Evolutionary conservation across 2,888 invertebrate species (phyloP).

Genomic region (Azorinus chamasolen): DNA sequence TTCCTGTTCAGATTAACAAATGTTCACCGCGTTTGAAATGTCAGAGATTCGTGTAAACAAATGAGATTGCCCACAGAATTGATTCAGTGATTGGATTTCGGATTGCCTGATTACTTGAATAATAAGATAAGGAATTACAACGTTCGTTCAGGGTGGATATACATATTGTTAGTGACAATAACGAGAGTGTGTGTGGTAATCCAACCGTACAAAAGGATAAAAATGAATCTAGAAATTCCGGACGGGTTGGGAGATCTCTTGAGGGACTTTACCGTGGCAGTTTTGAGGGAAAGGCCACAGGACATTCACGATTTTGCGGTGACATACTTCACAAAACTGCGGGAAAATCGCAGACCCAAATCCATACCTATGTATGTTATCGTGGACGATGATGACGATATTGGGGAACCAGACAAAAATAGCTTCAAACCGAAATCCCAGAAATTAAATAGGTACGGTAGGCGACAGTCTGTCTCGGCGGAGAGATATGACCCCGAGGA

Average conservation of each 20-base stretch:
- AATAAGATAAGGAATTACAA: no score
- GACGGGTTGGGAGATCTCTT: conserved; percentile 85
- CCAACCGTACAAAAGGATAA: background rate
- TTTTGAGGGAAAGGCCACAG: conserved; percentile 83
- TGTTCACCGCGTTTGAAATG: no score
- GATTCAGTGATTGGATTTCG: no score
- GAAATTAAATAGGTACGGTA: conserved; percentile 80
- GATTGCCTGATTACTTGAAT: no score
- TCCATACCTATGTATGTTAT: conserved; percentile 86
- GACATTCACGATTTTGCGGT: conserved; percentile 85
- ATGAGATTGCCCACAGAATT: no score
- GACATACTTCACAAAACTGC: conserved; percentile 84
- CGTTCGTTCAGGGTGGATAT: no score
- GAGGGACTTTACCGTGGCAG: conserved; percentile 85
- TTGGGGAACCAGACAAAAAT: conserved; percentile 83
- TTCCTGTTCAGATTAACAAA: no score
- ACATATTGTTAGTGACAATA: no score
- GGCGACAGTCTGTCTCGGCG: conserved; percentile 85
- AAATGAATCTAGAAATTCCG: conserved; percentile 85
- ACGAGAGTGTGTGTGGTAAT: no score
- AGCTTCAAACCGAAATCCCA: conserved; percentile 82
- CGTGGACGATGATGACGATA: conserved; percentile 85
- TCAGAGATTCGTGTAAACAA: no score
- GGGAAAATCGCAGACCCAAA: conserved; percentile 81
- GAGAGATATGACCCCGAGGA: conserved; percentile 86